A percentile compares a stretch with the other conserved stretches of the same genome.
Conservation (phyloP, 2,113 vertebrate species). For the Neodon shergylaensis region DNA sequence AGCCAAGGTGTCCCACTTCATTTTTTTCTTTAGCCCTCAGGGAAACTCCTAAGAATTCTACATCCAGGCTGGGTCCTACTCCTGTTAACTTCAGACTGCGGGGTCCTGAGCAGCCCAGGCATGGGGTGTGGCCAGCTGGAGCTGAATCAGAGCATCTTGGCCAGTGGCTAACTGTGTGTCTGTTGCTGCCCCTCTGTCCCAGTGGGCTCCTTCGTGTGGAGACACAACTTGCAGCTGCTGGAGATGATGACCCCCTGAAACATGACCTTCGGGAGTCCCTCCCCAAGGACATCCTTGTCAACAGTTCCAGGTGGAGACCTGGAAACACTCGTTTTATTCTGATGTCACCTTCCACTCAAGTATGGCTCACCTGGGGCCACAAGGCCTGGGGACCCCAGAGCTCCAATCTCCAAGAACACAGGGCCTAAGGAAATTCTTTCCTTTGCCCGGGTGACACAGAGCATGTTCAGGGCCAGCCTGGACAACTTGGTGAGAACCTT, state of each 20-base stretch:
- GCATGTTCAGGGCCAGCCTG: neutral
- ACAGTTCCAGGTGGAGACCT: constrained; percentile 89
- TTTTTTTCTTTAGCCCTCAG: neutral
- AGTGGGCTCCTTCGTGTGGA: constrained; percentile 96
- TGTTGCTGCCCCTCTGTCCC: neutral
- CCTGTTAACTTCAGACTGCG: neutral
- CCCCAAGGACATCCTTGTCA: constrained; percentile 90
- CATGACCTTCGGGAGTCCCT: constrained; percentile 85
- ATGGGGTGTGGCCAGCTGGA: neutral
- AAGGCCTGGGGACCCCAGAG: neutral
- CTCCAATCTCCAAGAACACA: neutral
- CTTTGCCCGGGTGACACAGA: neutral
- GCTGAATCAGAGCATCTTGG: neutral
- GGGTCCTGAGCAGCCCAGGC: neutral
- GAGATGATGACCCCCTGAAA: constrained; percentile 92
- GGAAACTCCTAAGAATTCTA: neutral
- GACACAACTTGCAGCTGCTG: constrained; percentile 90
- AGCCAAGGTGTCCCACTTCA: neutral
- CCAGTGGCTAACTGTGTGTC: no score
- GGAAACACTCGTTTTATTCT: constrained; percentile 93
- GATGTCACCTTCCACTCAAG: constrained; percentile 89
- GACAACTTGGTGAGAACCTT: neutral
- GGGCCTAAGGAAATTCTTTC: neutral
- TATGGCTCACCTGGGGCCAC: constrained; percentile 61
- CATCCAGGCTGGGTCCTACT: neutral